Evolutionary conservation across 2,113 vertebrate genomes (phyloP).

Genomic region (Gobio gobio): DNA sequence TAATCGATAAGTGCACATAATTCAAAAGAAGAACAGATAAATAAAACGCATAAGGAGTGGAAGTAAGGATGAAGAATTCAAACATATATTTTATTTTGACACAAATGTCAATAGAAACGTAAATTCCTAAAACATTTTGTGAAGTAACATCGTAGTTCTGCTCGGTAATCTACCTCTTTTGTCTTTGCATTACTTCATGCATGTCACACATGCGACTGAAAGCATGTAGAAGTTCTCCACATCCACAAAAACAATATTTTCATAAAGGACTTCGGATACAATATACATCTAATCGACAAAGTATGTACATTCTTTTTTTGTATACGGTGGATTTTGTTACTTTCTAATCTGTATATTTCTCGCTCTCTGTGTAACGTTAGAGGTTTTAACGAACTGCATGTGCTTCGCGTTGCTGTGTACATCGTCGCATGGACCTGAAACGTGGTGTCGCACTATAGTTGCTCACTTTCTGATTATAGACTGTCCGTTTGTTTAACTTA

Average conservation of each 20-base stretch:
- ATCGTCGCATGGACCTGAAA: neutral
- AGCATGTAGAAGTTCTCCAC: conserved; percentile 8
- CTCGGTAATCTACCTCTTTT: conserved; percentile 16
- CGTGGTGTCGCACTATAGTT: neutral
- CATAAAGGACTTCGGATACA: neutral
- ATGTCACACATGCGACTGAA: conserved; percentile 32
- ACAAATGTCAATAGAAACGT: neutral
- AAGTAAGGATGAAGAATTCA: neutral
- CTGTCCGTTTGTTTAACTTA: neutral
- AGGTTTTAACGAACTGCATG: neutral
- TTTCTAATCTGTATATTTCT: neutral
- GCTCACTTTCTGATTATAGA: neutral
- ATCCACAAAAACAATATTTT: neutral
- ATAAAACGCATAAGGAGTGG: neutral
- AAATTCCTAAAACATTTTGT: neutral
- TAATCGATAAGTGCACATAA: conserved; percentile 49
- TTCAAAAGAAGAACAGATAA: neutral
- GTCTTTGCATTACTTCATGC: conserved; percentile 7
- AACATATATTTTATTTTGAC: neutral
- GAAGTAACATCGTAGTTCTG: neutral
- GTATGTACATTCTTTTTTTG: neutral
- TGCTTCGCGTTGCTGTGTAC: neutral
- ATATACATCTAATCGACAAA: neutral
- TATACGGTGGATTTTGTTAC: neutral
- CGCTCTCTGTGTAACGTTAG: neutral